Evolutionary conservation across 1,140 invertebrate species (phyloP), one percentile per base, ranked within the genome.

Genomic region (Aphaenogaster floridana): DNA sequence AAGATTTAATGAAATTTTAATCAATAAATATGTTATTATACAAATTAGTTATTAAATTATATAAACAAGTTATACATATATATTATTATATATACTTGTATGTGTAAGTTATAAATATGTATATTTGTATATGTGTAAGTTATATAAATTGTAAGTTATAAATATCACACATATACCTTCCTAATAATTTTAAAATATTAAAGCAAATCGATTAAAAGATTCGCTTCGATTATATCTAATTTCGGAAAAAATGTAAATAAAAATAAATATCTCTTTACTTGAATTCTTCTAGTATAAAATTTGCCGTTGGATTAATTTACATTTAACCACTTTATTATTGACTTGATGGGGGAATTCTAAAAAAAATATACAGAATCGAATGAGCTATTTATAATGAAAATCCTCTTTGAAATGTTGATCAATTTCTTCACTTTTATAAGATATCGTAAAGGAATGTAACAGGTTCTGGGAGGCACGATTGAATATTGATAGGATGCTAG

Each of bases 371-470:
- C 5, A 42, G 13, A 34, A 34, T 17, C 21, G 1, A 71, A 28
- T 7, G 7, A 71, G 21, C 28, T 72, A 72, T 52, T 72, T 72
- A 52, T 34, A 34, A 28, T 34, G 45, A 72, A 72, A 72, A 36
- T 72, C 39, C 45, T 72, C 69, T 72, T 28, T 52, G 21, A 72
- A 72, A 52, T 52, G 15, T 52, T 72, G 66, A 69, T 69, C 42
- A 69, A 69, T 69, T 48, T 69, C 50, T 1, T 50, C 45, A 68
- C 17, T 68, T 69, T 69, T 50, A 69, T 50, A 69, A 69, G 45
- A 69, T 69, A 69, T 50, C 21, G 64, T 68, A 15, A 50, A 69
- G 66, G 45, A 69, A 69, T 69, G 21, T 69, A 69, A 69, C 66
- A 69, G n/a, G 42, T 69, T 69, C 21, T 69, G 21, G 2, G 21